Evolutionary conservation across 2,113 vertebrate species (phyloP).

Genomic region (Pseudopodoces humilis): DNA sequence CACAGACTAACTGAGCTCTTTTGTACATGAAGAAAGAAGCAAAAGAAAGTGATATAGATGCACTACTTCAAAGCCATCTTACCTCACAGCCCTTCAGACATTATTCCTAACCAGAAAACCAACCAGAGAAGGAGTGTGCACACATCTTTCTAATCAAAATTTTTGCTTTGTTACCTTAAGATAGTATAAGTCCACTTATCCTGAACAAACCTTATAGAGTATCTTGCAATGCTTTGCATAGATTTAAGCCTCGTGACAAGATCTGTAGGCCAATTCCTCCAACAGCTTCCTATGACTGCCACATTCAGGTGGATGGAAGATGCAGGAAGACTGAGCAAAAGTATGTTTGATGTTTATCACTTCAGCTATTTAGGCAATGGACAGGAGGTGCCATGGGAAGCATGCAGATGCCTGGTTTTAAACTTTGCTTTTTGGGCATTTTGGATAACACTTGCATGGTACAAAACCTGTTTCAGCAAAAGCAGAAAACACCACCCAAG

Average conservation of each 20-base stretch:
- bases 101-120: background rate
- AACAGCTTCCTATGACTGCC: background rate
- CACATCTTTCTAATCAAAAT: background rate
- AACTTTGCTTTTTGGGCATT: background rate
- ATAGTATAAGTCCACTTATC: background rate
- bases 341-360: background rate
- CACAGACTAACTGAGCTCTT: constrained; percentile 6
- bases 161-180: background rate
- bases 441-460: fast-evolving
- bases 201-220: background rate
- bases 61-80: background rate
- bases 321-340: background rate
- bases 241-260: background rate
- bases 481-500: background rate
- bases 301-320: background rate
- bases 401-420: background rate
- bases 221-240: background rate
- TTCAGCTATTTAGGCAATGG: background rate
- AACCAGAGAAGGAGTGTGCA: background rate
- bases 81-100: background rate
- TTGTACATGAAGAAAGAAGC: background rate
- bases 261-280: background rate
- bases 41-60: background rate
- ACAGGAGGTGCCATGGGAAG: background rate
- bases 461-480: background rate